Conservation (phyloP, 2,797 vertebrate genomes). For the Erpetoichthys calabaricus region DNA sequence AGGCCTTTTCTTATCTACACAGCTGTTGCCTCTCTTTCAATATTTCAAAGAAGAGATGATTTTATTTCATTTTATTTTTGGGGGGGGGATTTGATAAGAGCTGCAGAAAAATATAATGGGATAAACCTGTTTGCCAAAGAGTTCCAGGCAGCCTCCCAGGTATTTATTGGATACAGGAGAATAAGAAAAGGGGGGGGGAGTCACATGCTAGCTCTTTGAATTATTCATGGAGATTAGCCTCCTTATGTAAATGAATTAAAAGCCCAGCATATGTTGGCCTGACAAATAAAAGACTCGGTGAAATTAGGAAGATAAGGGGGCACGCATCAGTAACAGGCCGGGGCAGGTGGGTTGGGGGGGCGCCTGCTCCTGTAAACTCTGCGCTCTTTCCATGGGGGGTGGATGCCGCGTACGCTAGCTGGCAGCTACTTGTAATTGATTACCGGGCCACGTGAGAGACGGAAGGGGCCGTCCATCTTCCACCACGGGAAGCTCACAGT, state of each 20-base stretch:
- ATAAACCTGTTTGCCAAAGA: conserved; percentile 17
- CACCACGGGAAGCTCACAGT: no score
- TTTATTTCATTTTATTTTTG: background rate
- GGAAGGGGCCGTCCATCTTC: no score
- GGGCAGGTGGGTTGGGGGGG: conserved; percentile 5
- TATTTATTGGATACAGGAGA: conserved; percentile 10
- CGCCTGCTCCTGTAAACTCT: no score
- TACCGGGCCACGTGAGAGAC: no score
- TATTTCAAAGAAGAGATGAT: conserved; percentile 8
- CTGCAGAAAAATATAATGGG: conserved; percentile 11
- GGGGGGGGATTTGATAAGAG: background rate
- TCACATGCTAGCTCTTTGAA: conserved; percentile 43
- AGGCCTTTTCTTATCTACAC: conserved; percentile 12
- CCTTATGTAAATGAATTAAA: conserved; percentile 61
- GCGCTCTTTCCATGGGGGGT: no score
- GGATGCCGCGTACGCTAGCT: no score
- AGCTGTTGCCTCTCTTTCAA: conserved; percentile 7
- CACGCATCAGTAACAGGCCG: conserved; percentile 3
- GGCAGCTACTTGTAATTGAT: no score
- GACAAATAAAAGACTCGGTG: conserved; percentile 37
- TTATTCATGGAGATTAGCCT: conserved; percentile 71
- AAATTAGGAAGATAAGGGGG: conserved; percentile 31
- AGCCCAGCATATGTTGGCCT: conserved; percentile 58
- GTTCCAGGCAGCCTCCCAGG: conserved; percentile 8
- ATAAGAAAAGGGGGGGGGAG: no score